A percentile compares a stretch with the other conserved stretches of the same genome.
Conservation (phyloP, 2,113 vertebrate genomes). For the Onychorhynchus coronatus region DNA sequence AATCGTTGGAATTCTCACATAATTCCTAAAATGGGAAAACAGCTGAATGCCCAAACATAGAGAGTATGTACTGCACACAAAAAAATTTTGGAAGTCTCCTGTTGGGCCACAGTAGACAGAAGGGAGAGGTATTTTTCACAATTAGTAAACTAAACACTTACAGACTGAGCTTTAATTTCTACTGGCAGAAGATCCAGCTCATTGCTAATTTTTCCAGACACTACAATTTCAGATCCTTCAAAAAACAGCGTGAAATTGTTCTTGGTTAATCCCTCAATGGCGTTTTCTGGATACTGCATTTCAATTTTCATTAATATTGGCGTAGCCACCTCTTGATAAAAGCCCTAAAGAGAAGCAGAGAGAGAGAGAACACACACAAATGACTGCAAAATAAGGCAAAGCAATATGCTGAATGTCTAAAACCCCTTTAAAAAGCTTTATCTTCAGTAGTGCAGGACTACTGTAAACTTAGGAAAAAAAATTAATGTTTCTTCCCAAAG, state of each 20-base stretch:
- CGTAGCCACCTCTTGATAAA: conserved; percentile 87
- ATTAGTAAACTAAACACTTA: conserved; percentile 65
- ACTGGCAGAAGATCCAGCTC: conserved; percentile 73
- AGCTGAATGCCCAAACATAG: background rate
- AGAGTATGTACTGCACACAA: background rate
- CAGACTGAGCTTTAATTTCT: conserved; percentile 79
- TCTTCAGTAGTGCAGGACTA: background rate
- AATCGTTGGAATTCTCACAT: background rate
- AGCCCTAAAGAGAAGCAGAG: conserved; percentile 73
- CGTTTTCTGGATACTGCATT: conserved; percentile 79
- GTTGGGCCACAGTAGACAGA: background rate
- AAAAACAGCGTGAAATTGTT: conserved; percentile 81
- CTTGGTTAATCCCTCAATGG: conserved; percentile 76
- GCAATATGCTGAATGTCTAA: background rate
- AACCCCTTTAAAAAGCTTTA: background rate
- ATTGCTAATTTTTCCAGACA: conserved; percentile 80
- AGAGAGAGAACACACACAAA: background rate
- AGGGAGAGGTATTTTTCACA: background rate
- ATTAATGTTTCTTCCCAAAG: background rate
- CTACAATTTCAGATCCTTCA: conserved; percentile 87
- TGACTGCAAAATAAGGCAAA: background rate
- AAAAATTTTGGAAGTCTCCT: background rate
- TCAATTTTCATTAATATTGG: conserved; percentile 81
- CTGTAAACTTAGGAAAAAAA: background rate
- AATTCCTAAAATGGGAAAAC: background rate